phyloP scores from a whole-genome alignment of 2,888 invertebrate species.

The Pterobdella sp. region DNA sequence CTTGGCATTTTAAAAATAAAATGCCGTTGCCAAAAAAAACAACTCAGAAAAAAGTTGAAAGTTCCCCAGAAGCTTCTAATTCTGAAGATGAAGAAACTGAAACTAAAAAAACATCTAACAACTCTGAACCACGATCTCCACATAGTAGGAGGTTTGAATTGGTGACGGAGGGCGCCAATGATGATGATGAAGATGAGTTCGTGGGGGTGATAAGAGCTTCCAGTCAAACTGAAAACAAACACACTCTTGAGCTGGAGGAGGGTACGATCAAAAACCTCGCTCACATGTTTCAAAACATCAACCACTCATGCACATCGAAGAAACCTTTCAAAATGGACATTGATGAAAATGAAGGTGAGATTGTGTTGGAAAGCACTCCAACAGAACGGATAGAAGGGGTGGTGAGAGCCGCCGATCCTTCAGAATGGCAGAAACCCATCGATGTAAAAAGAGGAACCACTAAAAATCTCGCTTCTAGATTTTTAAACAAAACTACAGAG shows the following conservation, averaged over 20 bases:
- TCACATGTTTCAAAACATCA: constrained; percentile 16
- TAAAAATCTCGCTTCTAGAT: constrained; percentile 28
- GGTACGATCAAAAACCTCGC: constrained; percentile 14
- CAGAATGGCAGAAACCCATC: constrained; percentile 33
- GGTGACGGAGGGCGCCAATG: not conserved
- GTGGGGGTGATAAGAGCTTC: constrained; percentile 4
- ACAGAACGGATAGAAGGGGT: constrained; percentile 26
- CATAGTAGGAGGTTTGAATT: constrained; percentile 19
- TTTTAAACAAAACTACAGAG: constrained; percentile 23
- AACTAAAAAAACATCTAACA: not conserved
- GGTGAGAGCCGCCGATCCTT: constrained; percentile 27
- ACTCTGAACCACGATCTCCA: not conserved
- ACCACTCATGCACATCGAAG: not conserved
- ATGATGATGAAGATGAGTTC: not conserved
- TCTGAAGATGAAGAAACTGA: constrained; percentile 8
- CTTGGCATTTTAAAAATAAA: not conserved
- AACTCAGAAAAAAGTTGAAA: not conserved
- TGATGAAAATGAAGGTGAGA: constrained; percentile 17
- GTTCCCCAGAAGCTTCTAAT: not conserved
- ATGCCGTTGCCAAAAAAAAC: constrained; percentile 8
- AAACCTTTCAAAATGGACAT: constrained; percentile 10
- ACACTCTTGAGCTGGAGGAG: not conserved
- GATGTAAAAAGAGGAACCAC: constrained; percentile 30
- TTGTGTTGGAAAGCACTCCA: constrained; percentile 27
- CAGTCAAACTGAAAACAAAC: not conserved